Conservation (phyloP, 2,113 vertebrate genomes). For the Neodon shergylaensis region DNA sequence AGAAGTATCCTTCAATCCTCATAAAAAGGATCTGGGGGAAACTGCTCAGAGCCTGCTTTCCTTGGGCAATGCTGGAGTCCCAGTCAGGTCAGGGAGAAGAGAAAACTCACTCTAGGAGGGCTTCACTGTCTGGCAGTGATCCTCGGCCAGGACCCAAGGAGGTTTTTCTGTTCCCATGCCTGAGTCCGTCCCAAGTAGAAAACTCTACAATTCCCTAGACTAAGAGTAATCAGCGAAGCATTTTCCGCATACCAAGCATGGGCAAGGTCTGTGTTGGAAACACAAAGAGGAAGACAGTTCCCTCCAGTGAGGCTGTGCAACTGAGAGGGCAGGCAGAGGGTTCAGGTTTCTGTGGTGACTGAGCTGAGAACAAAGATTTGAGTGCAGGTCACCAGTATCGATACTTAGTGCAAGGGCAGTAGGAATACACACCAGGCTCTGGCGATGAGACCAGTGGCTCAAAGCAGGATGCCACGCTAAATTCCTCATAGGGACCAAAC, state of each 20-base stretch:
- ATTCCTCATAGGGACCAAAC: neutral
- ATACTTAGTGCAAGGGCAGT: neutral
- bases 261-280: neutral
- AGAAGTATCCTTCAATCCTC: accelerated
- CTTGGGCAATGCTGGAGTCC: too few species aligned
- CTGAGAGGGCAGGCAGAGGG: neutral
- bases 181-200: neutral
- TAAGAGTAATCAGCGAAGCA: neutral
- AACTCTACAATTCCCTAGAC: neutral
- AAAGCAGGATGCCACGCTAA: neutral
- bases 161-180: neutral
- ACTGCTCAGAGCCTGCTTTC: neutral
- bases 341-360: neutral
- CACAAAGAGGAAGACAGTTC: too few species aligned
- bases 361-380: neutral
- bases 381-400: neutral
- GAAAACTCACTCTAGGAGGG: neutral
- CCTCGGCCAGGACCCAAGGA: neutral
- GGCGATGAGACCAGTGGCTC: neutral
- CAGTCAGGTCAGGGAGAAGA: too few species aligned
- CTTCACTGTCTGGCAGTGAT: neutral
- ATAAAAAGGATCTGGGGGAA: too few species aligned
- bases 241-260: neutral
- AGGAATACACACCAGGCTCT: neutral
- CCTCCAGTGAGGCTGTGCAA: neutral